phyloP scores from a whole-genome alignment of 2,888 invertebrate species.

The Hanleya hanleyi region DNA sequence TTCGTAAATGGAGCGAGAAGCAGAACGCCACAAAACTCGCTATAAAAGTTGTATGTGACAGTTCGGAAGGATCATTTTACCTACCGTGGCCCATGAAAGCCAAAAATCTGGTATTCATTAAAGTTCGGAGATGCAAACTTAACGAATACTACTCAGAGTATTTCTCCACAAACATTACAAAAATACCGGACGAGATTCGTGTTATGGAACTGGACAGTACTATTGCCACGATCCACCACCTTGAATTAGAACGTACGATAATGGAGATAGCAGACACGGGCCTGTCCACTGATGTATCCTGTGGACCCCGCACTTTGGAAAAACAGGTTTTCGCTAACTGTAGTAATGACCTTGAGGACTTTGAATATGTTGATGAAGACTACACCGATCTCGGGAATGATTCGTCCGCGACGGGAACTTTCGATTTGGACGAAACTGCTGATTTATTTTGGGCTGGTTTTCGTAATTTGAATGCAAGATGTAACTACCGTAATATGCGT shows the following conservation, averaged over 20 bases:
- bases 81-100: slow-evolving; percentile 2
- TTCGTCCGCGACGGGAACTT: too few relatives aligned
- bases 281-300: background rate
- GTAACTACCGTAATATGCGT: background rate
- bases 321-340: background rate
- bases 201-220: background rate
- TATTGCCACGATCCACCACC: background rate
- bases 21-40: background rate
- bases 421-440: too few relatives aligned
- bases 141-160: background rate
- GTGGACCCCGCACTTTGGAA: background rate
- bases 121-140: background rate
- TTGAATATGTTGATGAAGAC: too few relatives aligned
- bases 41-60: background rate
- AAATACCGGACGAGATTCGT: background rate
- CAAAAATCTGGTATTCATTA: background rate
- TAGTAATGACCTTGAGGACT: too few relatives aligned
- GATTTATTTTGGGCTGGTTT: too few relatives aligned
- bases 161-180: background rate
- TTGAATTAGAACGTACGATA: background rate
- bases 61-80: background rate
- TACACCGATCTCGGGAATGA: too few relatives aligned
- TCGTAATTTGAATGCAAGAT: too few relatives aligned
- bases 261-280: too few relatives aligned
- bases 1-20: background rate